Conservation (phyloP, 2,888 invertebrate species). For the Eupeodes luniger region DNA sequence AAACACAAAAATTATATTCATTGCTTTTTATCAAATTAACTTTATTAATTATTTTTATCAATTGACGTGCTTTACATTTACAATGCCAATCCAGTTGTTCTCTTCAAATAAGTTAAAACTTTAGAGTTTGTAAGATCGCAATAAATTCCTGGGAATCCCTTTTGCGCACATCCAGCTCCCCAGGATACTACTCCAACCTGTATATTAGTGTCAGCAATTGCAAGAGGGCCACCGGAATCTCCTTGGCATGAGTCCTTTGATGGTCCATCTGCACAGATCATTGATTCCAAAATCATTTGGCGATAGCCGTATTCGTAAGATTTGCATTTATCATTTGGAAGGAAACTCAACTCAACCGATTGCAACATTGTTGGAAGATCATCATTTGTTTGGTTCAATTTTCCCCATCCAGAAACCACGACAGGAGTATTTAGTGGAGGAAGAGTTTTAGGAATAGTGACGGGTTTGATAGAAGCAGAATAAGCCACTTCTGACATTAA, state of each 20-base stretch:
- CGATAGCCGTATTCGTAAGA: background rate
- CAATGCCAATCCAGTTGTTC: too few relatives aligned
- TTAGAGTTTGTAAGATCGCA: background rate
- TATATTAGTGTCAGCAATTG: accelerated
- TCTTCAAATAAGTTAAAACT: background rate
- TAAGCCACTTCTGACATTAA: background rate
- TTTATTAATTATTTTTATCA: too few relatives aligned
- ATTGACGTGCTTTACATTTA: too few relatives aligned
- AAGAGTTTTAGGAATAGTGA: background rate
- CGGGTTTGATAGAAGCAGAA: background rate
- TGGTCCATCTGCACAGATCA: background rate
- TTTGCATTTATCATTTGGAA: background rate
- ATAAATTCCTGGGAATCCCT: background rate
- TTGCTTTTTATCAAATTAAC: too few relatives aligned
- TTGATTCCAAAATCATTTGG: background rate
- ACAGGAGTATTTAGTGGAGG: accelerated
- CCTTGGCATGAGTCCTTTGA: conserved; percentile 6
- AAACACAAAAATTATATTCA: too few relatives aligned
- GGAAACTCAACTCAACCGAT: background rate
- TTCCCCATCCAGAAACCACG: background rate
- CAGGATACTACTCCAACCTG: conserved; percentile 3
- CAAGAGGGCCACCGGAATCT: conserved; percentile 21
- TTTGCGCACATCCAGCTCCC: background rate
- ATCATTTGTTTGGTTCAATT: background rate
- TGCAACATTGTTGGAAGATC: background rate